Base-by-base conservation (phyloP, 2,113 vertebrate species). In the Gorsachius goisagi region DNA sequence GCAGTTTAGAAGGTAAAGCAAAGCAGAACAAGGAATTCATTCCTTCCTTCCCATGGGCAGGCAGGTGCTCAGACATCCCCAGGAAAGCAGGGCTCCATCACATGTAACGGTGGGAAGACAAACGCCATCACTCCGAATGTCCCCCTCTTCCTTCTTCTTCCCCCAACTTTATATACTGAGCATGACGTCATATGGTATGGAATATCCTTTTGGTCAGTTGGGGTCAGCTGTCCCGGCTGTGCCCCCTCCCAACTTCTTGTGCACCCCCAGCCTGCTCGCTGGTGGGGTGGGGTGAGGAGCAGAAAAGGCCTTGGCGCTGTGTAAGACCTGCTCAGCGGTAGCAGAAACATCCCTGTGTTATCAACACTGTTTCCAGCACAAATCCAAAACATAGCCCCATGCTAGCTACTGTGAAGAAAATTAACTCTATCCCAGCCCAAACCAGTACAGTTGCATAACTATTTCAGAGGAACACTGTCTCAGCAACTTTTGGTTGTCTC, bases 71-170 rank as follows among this genome's bases (percentile, higher is more conserved):
- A 53, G 52, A 60, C 18, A 8, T 22, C 35, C 5, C 17, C 52
- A 44, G 52, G 50, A n/a, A 8, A 66, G 35, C 26, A 14, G 52
- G 37, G 6, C 26, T 52, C 15, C 33, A 12, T 28, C 50, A 32
- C 2, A 0, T 0, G 0, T 47, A n/a, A 8, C 0, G 0, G 23
- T 35, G 30, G 55, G 49, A 75, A 81, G 49, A 44, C 22, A 69
- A 75, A 68, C 0, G 1, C 5, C n/a, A 45, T 52, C 27, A 8
- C 12, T 44, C 17, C 0, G 0, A 73, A 73, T 0, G 1, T 35
- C 6, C 12, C 7, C 37, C 7, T 12, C 28, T 49, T 17, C 0
- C 16, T 50, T 7, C 39, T 33, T 47, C 15, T 56, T 33, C 49
- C 33, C 41, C 35, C 18, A 20, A 12, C 13, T 50, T 17, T 58